Evolutionary conservation across 2,113 vertebrate genomes (phyloP).

Genomic region (Mobula hypostoma): DNA sequence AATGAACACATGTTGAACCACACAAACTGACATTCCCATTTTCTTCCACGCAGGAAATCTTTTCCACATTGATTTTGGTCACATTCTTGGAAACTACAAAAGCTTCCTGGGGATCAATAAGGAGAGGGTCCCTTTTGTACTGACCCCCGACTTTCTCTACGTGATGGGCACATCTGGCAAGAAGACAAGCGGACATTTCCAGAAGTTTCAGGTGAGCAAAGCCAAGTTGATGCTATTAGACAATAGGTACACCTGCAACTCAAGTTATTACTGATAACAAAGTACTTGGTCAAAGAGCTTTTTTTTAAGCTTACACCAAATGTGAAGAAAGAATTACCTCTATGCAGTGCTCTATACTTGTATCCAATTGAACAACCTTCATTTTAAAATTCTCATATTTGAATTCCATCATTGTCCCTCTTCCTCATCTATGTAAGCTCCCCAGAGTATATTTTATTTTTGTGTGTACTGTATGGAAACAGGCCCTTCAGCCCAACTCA

Average conservation of each 20-base stretch:
- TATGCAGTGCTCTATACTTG: background rate
- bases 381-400: background rate
- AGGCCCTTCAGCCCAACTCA: too few relatives aligned
- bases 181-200: slow-evolving; percentile 87
- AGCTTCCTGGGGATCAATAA: slow-evolving; percentile 97
- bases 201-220: slow-evolving; percentile 86
- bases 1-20: background rate
- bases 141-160: slow-evolving; percentile 94
- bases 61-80: slow-evolving; percentile 97
- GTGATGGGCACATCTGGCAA: slow-evolving; percentile 93
- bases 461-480: too few relatives aligned
- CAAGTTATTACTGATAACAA: too few relatives aligned
- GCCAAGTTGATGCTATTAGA: background rate
- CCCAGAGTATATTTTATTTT: background rate
- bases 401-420: background rate
- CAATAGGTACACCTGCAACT: background rate
- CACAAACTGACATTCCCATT: slow-evolving; percentile 12
- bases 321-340: background rate
- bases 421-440: background rate
- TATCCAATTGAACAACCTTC: too few relatives aligned
- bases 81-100: slow-evolving; percentile 98
- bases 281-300: too few relatives aligned
- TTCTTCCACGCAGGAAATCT: slow-evolving; percentile 74
- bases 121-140: slow-evolving; percentile 93
- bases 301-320: background rate